Evolutionary conservation across 2,797 vertebrate genomes (phyloP).

Genomic region (Enteromius radiatus): DNA sequence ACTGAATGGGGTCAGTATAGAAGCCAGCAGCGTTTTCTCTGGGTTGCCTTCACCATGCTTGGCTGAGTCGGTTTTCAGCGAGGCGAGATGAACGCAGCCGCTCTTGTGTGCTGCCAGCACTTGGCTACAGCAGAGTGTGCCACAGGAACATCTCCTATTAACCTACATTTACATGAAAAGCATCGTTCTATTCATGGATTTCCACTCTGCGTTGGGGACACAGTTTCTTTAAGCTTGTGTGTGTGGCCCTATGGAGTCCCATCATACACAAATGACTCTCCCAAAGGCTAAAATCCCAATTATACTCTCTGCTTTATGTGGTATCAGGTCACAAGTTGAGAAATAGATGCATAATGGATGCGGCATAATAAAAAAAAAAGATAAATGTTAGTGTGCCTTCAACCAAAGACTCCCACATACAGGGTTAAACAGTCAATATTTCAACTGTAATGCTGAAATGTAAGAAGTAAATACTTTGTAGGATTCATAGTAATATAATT

Average conservation of each 20-base stretch:
- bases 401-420: background rate
- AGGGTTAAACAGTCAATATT: background rate
- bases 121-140: conserved; percentile 57
- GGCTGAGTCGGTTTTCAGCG: conserved; percentile 59
- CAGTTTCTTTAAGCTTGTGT: conserved; percentile 22
- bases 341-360: conserved; percentile 21
- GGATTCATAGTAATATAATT: background rate
- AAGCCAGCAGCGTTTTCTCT: conserved; percentile 24
- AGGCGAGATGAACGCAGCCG: conserved; percentile 56
- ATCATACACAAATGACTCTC: conserved; percentile 19
- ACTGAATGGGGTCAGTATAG: conserved; percentile 36
- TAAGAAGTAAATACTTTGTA: background rate
- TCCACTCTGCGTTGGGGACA: conserved; percentile 11
- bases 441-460: background rate
- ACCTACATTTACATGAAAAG: conserved; percentile 65
- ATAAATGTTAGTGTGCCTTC: background rate
- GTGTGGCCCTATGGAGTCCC: conserved; percentile 19
- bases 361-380: conserved; percentile 5
- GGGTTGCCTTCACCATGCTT: conserved; percentile 52
- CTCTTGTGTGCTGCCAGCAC: conserved; percentile 41
- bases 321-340: background rate
- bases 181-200: conserved; percentile 47
- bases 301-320: background rate
- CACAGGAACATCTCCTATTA: conserved; percentile 67
- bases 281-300: conserved; percentile 36